These are phyloP conservation scores for Recurvirostra avosetta DNA, from an alignment of 2,113 vertebrate genomes.

Conservation along the genomic window DNA sequence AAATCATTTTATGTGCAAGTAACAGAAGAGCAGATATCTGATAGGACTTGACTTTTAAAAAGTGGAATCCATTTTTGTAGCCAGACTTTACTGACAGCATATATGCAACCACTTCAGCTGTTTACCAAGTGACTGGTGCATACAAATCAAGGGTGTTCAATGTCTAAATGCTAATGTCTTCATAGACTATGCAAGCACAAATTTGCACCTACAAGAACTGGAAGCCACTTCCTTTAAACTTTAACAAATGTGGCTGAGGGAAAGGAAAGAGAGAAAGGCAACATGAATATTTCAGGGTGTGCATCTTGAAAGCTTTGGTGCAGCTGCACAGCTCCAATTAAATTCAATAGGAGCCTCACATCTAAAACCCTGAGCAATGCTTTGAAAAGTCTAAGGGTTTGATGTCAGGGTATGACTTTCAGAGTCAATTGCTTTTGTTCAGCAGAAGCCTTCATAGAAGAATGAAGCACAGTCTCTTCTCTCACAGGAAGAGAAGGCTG, in stretches of 20 bases:
- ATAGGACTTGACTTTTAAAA: neutral
- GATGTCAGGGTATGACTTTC: neutral
- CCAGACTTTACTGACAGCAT: conserved; percentile 36
- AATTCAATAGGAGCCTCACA: neutral
- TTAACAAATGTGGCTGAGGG: neutral
- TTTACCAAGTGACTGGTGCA: conserved; percentile 24
- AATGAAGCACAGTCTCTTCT: neutral
- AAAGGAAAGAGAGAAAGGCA: neutral
- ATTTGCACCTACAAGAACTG: conserved; percentile 33
- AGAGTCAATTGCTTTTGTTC: conserved; percentile 27
- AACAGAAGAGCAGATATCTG: neutral
- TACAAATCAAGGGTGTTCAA: conserved; percentile 23
- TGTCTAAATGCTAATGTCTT: conserved; percentile 49
- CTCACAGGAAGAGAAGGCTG: neutral
- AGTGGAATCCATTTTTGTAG: neutral
- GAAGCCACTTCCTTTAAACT: conserved; percentile 24
- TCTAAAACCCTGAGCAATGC: neutral
- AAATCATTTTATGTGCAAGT: neutral
- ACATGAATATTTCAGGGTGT: conserved; percentile 24
- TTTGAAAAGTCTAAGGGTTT: neutral
- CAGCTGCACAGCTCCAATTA: conserved; percentile 22
- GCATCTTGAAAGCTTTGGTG: neutral
- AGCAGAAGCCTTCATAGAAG: neutral
- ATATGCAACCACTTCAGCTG: conserved; percentile 7
- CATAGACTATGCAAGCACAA: conserved; percentile 3